These are phyloP conservation scores for Oxyteleia sp. DNA, from an alignment of 2,888 invertebrate species.

Conservation along the genomic window DNA sequence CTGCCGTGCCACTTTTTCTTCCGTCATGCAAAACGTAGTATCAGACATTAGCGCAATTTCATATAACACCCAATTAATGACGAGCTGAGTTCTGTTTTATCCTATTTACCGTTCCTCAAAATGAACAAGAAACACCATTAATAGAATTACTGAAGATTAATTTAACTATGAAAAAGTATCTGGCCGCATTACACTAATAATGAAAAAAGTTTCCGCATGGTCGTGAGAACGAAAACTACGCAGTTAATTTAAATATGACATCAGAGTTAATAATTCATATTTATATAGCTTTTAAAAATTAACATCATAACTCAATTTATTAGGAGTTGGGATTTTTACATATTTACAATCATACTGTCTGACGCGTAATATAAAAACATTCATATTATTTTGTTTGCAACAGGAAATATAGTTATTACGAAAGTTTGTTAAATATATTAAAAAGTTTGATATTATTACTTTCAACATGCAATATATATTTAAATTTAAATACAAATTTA, in stretches of 20 bases:
- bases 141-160: slow-evolving; percentile 62
- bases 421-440: background rate
- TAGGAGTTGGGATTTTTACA: slow-evolving; percentile 3
- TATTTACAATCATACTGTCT: background rate
- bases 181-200: slow-evolving; percentile 57
- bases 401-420: background rate
- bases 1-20: slow-evolving; percentile 60
- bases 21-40: slow-evolving; percentile 46
- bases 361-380: background rate
- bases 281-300: slow-evolving; percentile 25
- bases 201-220: slow-evolving; percentile 42
- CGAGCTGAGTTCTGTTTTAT: slow-evolving; percentile 50
- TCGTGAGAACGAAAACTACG: slow-evolving; percentile 50
- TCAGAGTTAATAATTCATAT: slow-evolving; percentile 34
- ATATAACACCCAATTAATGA: slow-evolving; percentile 68
- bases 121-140: slow-evolving; percentile 61
- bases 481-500: too few species aligned
- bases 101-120: slow-evolving; percentile 58
- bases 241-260: slow-evolving; percentile 50
- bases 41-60: slow-evolving; percentile 53
- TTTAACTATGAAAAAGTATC: slow-evolving; percentile 58
- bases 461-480: background rate
- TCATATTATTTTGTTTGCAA: background rate
- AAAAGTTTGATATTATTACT: background rate
- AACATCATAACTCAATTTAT: slow-evolving; percentile 22